Conservation (phyloP, 2,888 invertebrate genomes). For the Spodoptera picta region DNA sequence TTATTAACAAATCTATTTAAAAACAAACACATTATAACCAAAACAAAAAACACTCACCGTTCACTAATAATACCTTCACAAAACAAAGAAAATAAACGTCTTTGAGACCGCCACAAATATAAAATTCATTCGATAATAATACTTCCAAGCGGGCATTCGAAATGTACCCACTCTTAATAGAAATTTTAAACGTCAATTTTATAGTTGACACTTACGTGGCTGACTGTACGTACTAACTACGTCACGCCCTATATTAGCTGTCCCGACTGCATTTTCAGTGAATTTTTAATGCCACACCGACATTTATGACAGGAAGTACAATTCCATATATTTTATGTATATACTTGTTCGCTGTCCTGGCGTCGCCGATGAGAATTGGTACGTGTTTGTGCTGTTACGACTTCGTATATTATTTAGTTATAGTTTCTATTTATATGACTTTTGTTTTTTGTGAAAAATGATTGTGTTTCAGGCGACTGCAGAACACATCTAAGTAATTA, state of each 20-base stretch:
- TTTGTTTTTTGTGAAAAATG: no score
- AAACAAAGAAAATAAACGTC: slow-evolving; percentile 5
- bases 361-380: background rate
- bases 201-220: slow-evolving; percentile 33
- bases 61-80: slow-evolving; percentile 5
- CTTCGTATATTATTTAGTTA: background rate
- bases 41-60: slow-evolving; percentile 4
- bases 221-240: slow-evolving; percentile 34
- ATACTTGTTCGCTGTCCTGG: slow-evolving; percentile 7
- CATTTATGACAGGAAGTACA: slow-evolving; percentile 50
- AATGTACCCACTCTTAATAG: slow-evolving; percentile 24
- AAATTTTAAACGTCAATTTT: slow-evolving; percentile 40
- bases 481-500: no score
- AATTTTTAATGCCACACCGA: slow-evolving; percentile 50
- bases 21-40: background rate
- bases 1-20: no score
- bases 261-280: slow-evolving; percentile 50
- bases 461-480: no score
- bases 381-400: background rate
- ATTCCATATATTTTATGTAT: slow-evolving; percentile 46
- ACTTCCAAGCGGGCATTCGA: slow-evolving; percentile 7
- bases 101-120: slow-evolving; percentile 23
- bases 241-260: slow-evolving; percentile 43
- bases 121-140: slow-evolving; percentile 57
- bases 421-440: no score